These are phyloP conservation scores for Amblyraja radiata DNA, from an alignment of 2,797 vertebrate species.

Conservation along the genomic window DNA sequence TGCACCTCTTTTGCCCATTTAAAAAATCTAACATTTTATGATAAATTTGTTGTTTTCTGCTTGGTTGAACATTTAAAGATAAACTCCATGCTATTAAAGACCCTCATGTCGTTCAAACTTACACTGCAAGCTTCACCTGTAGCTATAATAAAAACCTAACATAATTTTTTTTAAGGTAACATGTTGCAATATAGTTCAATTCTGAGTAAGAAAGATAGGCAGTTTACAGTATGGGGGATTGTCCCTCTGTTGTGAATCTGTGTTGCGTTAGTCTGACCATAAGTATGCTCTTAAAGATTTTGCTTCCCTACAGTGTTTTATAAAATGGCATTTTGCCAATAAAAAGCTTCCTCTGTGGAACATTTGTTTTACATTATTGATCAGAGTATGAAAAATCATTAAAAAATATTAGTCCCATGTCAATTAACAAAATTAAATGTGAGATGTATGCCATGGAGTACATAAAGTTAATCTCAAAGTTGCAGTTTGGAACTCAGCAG, in stretches of 20 bases:
- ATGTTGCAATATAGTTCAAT: background rate
- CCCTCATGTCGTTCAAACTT: background rate
- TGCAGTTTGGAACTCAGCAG: constrained; percentile 9
- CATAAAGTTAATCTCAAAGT: constrained; percentile 8
- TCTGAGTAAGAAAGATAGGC: constrained; percentile 17
- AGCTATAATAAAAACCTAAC: background rate
- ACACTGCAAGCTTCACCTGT: background rate
- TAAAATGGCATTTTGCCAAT: constrained; percentile 38
- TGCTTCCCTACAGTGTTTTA: constrained; percentile 37
- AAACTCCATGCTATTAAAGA: background rate
- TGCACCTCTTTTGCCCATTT: background rate
- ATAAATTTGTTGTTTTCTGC: background rate
- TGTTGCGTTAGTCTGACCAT: constrained; percentile 32
- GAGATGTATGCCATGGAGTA: background rate
- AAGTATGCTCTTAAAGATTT: constrained; percentile 35
- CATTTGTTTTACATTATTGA: constrained; percentile 37
- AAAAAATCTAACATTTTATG: background rate
- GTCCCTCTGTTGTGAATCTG: constrained; percentile 25
- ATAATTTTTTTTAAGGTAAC: background rate
- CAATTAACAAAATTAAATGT: constrained; percentile 32
- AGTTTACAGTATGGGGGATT: constrained; percentile 1
- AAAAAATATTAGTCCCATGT: constrained; percentile 26
- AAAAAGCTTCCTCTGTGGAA: constrained; percentile 9
- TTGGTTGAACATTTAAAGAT: background rate
- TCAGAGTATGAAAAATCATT: constrained; percentile 31